Base-by-base conservation (phyloP, 37 sponge, comb jelly and placozoan genomes). In the Tethya wilhelma region DNA sequence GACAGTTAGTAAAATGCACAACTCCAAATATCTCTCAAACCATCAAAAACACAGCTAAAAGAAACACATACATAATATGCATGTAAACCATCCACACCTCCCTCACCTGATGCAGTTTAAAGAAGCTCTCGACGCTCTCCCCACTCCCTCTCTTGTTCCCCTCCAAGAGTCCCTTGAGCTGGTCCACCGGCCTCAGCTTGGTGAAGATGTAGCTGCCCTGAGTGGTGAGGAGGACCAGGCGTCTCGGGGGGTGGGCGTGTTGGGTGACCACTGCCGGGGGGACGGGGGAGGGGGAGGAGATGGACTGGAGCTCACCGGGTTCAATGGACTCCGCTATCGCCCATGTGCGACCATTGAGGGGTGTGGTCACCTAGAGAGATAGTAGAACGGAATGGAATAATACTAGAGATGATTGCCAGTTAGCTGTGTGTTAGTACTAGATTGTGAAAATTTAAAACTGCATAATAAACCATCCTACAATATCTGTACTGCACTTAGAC, bases 251-350 rank as follows among this genome's bases (percentile, higher is more conserved):
- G 25, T 81, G 70, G 37, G 85, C 93, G 56, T 95, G 98, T 44
- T 97, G 96, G 0, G 90, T 88, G 53, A 95, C 93, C 1, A 97
- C 87, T 26, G 83, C 66, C 1, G 98, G 98, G 4, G 97, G 97
- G 23, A 82, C 72, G 44, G 85, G 77, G 0, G 59, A 31, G 40
- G 30, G 83, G 28, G 80, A 83, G 42, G 62, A 39, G 26, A 64
- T 66, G 17, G 78, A 55, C 46, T 77, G 75, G 32, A 81, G 83
- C 41, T 86, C 82, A 28, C 82, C 89, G 25, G 84, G 77, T 44
- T 90, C 84, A 25, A 86, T 84, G 11, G 83, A 33, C 78, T 95
- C 96, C 20, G 88, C 87, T 14, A 95, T 89, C 0, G 93, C 93
- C 96, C 91, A 92, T 7, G 85, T 84, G 0, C 90, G 82, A 20